phyloP scores from a whole-genome alignment of 53 echinoderm and acorn worm genomes.

The Echinarachnius parma region DNA sequence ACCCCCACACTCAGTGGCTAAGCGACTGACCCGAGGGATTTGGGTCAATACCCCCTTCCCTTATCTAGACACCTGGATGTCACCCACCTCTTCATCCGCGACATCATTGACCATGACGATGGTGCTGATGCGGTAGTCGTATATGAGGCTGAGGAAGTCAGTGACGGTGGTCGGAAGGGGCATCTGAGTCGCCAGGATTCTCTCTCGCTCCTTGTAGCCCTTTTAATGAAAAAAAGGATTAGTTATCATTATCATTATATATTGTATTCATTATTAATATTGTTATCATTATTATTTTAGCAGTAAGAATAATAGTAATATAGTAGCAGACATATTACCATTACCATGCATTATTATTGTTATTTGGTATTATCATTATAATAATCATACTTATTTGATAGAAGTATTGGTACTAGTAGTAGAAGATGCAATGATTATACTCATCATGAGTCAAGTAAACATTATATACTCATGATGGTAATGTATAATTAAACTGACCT shows the following conservation, averaged over 20 bases:
- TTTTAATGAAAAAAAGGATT: background rate
- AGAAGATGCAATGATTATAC: too few species aligned
- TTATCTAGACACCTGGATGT: too few species aligned
- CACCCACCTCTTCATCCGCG: conserved; percentile 43
- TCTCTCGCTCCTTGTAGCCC: conserved; percentile 52
- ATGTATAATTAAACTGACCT: too few species aligned
- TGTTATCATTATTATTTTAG: background rate
- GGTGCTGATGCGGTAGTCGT: conserved; percentile 66
- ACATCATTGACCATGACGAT: conserved; percentile 73
- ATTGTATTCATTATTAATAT: background rate
- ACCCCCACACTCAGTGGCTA: too few species aligned
- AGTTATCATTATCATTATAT: background rate
- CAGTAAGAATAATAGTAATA: background rate
- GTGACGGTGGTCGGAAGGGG: conserved; percentile 67
- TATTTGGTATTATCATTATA: background rate
- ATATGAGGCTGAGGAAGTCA: conserved; percentile 71
- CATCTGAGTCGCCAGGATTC: conserved; percentile 67
- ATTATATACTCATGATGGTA: too few species aligned
- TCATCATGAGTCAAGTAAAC: too few species aligned
- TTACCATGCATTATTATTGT: background rate
- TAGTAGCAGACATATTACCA: background rate
- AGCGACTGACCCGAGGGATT: too few species aligned
- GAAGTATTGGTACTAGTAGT: too few species aligned
- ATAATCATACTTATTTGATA: background rate
- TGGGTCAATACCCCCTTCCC: too few species aligned